Conservation (phyloP, 92 coral and sea anemone genomes). For the Zoanthus sansibaricus region DNA sequence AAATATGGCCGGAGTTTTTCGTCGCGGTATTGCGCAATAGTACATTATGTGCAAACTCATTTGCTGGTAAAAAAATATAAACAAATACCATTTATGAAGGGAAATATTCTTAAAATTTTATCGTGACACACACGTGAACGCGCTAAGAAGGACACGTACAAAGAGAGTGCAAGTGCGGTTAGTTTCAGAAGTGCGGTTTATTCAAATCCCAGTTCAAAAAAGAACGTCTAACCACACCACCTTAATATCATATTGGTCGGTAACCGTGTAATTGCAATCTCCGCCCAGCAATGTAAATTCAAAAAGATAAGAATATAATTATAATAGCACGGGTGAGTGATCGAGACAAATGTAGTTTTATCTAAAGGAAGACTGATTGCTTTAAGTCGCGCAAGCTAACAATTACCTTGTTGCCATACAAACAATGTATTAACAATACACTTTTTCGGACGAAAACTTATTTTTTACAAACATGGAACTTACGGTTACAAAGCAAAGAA, state of each 20-base stretch:
- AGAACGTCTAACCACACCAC: conserved; percentile 1
- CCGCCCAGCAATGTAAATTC: conserved; percentile 42
- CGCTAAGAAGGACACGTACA: neutral
- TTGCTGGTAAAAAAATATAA: neutral
- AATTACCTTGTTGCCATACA: conserved; percentile 22
- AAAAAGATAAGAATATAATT: conserved; percentile 23
- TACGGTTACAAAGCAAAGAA: neutral
- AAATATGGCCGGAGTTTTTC: neutral
- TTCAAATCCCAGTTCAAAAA: conserved; percentile 3
- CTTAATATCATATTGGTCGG: conserved; percentile 3
- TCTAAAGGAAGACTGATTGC: conserved; percentile 11
- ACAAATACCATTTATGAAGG: neutral
- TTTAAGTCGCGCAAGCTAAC: conserved; percentile 30
- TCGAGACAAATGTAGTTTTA: conserved; percentile 5
- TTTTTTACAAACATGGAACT: neutral
- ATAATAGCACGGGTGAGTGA: conserved; percentile 28
- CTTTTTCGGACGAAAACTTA: neutral
- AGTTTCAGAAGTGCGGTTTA: conserved; percentile 19
- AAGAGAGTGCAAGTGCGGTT: neutral
- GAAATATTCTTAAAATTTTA: neutral
- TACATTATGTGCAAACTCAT: neutral
- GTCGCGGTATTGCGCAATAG: neutral
- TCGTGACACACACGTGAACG: neutral
- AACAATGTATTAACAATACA: neutral
- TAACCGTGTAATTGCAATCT: conserved; percentile 48